Base-by-base conservation (phyloP, 2,888 invertebrate genomes). In the Xanthorhoe designata region DNA sequence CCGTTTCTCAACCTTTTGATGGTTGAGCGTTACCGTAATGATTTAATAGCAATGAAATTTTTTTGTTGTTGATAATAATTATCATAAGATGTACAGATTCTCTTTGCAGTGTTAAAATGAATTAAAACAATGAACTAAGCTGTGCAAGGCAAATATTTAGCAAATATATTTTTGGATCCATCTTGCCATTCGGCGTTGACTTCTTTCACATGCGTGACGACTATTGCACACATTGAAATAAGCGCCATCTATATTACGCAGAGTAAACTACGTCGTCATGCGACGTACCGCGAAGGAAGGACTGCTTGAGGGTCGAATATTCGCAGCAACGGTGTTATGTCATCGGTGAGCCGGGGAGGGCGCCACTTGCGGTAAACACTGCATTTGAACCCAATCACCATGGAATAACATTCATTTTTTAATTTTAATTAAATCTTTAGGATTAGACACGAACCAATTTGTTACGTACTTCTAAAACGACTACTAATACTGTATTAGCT, bases 361-460 rank as follows among this genome's bases (percentile, higher is more conserved):
- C 96, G 96, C 97, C 97, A 97, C 91, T 96, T 96, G 93, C 96
- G 96, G 94, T 96, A 95, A 87, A 95, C 95, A 91, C 96, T 96
- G 92, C 79, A 80, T 88, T 85, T 78, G 77, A 83, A 83, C 83
- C 87, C 84, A 86, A 86, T 78, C 82, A 82, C 83, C 68, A 81
- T 69, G 64, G 63, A 15, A 80, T 83, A 80, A 76, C 82, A 81
- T 82, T 78, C 80, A 76, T 66, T 77, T 76, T 73, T 67, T 71
- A 69, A 73, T 67, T 75, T 75, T 75, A 79, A 75, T 70, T 61
- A 69, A 74, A 75, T 67, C 68, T 68, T 70, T 47, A 47, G 47
- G 47, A 13, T 81, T 81, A 81, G 78, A 64, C 72, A 81, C 76
- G 78, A 75, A 68, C 68, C 71, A 71, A 70, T 13, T 70, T 68